Evolutionary conservation across 2,888 invertebrate genomes (phyloP).

Genomic region (Aricia artaxerxes): DNA sequence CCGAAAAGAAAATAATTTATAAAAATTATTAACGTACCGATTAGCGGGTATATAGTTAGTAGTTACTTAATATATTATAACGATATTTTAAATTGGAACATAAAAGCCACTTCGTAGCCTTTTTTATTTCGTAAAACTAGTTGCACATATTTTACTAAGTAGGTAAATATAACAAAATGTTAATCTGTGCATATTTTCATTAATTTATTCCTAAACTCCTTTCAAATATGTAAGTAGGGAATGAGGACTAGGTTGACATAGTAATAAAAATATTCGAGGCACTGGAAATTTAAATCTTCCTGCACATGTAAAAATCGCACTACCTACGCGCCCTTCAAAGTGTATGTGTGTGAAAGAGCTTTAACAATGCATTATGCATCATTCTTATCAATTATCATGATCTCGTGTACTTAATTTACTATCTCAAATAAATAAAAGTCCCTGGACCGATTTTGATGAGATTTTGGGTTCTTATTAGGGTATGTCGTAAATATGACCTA

Average conservation of each 20-base stretch:
- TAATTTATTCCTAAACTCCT: constrained; percentile 4
- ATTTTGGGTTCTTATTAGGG: too few species aligned
- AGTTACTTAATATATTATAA: too few species aligned
- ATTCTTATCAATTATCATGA: neutral
- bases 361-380: neutral
- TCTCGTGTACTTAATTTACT: too few species aligned
- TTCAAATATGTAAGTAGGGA: constrained; percentile 1
- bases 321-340: neutral
- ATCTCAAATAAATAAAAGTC: too few species aligned
- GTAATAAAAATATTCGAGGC: neutral
- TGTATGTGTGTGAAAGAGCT: neutral
- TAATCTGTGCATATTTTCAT: constrained; percentile 10
- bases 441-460: too few species aligned
- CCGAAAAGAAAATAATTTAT: too few species aligned
- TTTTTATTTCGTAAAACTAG: neutral
- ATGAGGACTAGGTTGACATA: neutral
- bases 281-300: neutral
- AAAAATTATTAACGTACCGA: too few species aligned
- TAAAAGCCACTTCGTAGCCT: too few species aligned
- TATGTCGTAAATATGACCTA: too few species aligned
- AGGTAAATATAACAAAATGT: neutral
- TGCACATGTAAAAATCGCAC: neutral
- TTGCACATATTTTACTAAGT: neutral
- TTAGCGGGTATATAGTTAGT: too few species aligned
- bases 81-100: too few species aligned